Evolutionary conservation across 2,888 invertebrate genomes (phyloP).

Genomic region (Asteroscopus sphinx): DNA sequence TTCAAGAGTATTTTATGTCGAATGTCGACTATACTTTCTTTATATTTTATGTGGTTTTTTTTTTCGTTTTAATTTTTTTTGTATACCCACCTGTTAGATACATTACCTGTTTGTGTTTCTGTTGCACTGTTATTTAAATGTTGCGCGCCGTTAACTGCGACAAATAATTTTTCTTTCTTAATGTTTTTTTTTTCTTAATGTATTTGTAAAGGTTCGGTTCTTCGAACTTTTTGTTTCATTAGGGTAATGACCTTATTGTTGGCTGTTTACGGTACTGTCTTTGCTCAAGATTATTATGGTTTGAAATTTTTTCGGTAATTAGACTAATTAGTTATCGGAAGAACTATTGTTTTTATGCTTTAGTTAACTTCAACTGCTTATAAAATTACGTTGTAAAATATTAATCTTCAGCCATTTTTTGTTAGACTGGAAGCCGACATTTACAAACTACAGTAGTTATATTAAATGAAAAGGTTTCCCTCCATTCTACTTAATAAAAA

Average conservation of each 20-base stretch:
- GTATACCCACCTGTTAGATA: too few relatives aligned
- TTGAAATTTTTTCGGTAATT: conserved; percentile 22
- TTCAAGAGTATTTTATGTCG: too few relatives aligned
- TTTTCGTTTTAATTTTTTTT: too few relatives aligned
- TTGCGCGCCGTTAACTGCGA: too few relatives aligned
- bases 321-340: conserved; percentile 6
- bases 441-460: too few relatives aligned
- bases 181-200: conserved; percentile 16
- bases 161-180: conserved; percentile 5
- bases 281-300: conserved; percentile 19
- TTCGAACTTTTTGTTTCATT: conserved; percentile 19
- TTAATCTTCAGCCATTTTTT: background rate
- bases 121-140: too few relatives aligned
- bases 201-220: conserved; percentile 32
- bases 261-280: conserved; percentile 23
- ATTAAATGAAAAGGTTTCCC: too few relatives aligned
- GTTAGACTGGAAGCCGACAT: background rate
- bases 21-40: too few relatives aligned
- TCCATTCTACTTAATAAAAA: too few relatives aligned
- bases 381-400: background rate
- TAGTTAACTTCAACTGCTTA: background rate
- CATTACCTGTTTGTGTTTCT: too few relatives aligned
- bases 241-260: conserved; percentile 32
- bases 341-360: conserved; percentile 5
- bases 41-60: too few relatives aligned